Percentiles rank a stretch among this genome's conserved stretches.
phyloP scores from a whole-genome alignment of 2,797 vertebrate species.

The Mastacembelus armatus region DNA sequence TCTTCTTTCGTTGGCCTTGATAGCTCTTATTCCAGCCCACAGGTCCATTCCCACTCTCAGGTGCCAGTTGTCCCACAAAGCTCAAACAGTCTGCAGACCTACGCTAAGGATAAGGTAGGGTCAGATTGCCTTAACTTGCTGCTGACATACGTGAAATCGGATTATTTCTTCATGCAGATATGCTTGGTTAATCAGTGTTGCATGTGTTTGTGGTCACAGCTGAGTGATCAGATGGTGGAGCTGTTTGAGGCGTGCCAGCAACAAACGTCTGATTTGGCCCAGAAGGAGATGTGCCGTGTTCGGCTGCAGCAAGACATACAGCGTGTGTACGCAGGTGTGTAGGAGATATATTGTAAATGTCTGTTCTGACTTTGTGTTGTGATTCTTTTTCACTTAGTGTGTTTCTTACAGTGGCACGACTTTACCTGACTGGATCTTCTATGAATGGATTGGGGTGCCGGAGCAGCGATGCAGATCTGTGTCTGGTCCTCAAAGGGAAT shows the following conservation, averaged over 20 bases:
- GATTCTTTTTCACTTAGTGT: background rate
- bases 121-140: background rate
- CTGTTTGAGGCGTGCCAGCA: slow-evolving; percentile 91
- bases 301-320: slow-evolving; percentile 91
- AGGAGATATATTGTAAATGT: background rate
- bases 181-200: slow-evolving; percentile 1
- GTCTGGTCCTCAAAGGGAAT: slow-evolving; percentile 88
- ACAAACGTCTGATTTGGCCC: slow-evolving; percentile 87
- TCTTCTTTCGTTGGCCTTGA: slow-evolving; percentile 38
- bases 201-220: slow-evolving; percentile 79
- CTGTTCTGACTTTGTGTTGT: background rate
- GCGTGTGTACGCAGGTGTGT: slow-evolving; percentile 88
- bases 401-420: slow-evolving; percentile 82
- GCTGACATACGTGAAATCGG: background rate
- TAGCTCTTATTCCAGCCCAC: background rate
- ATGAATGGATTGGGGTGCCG: slow-evolving; percentile 94
- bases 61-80: slow-evolving; percentile 55
- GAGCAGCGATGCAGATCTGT: slow-evolving; percentile 95
- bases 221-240: slow-evolving; percentile 92
- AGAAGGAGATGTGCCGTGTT: slow-evolving; percentile 90
- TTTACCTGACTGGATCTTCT: slow-evolving; percentile 95
- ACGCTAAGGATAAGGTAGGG: slow-evolving; percentile 88
- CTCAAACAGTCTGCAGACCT: slow-evolving; percentile 64
- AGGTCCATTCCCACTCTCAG: slow-evolving; percentile 52
- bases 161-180: background rate